phyloP scores from a whole-genome alignment of 2,113 vertebrate genomes.

The Pteronura brasiliensis region DNA sequence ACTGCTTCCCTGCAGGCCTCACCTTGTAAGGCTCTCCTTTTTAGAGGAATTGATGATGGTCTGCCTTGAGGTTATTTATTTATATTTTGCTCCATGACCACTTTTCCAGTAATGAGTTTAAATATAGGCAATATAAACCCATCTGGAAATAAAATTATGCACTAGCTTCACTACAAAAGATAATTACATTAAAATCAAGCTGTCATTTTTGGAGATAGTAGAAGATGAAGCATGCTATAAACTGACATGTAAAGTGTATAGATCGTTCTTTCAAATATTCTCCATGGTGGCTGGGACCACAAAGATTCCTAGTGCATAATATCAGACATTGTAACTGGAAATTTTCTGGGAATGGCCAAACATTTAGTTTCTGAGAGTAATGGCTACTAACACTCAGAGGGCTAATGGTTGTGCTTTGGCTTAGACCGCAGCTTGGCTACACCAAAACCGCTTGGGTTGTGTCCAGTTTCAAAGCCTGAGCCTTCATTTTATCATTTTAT shows the following conservation, averaged over 20 bases:
- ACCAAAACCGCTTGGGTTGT: background rate
- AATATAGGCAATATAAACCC: conserved; percentile 81
- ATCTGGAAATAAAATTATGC: conserved; percentile 82
- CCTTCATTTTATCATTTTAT: background rate
- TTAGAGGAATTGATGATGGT: conserved; percentile 57
- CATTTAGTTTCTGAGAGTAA: background rate
- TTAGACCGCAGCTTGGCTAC: background rate
- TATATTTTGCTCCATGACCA: conserved; percentile 66
- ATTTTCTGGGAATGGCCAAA: conserved; percentile 2
- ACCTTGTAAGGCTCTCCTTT: conserved; percentile 62
- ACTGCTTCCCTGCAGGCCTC: background rate
- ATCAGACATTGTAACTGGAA: background rate
- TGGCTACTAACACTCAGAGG: background rate
- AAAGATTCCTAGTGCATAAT: conserved; percentile 45
- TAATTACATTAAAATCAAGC: conserved; percentile 85
- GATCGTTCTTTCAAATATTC: conserved; percentile 65
- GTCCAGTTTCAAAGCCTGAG: background rate
- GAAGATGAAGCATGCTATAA: conserved; percentile 77
- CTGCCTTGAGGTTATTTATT: conserved; percentile 68
- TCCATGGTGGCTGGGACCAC: background rate
- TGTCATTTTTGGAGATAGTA: conserved; percentile 79
- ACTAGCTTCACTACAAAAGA: conserved; percentile 76
- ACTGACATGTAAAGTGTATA: conserved; percentile 66
- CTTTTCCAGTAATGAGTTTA: conserved; percentile 80
- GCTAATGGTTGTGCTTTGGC: background rate